Evolutionary conservation across 2,888 invertebrate genomes (phyloP).

Genomic region (Caenorhabditis plicata): DNA sequence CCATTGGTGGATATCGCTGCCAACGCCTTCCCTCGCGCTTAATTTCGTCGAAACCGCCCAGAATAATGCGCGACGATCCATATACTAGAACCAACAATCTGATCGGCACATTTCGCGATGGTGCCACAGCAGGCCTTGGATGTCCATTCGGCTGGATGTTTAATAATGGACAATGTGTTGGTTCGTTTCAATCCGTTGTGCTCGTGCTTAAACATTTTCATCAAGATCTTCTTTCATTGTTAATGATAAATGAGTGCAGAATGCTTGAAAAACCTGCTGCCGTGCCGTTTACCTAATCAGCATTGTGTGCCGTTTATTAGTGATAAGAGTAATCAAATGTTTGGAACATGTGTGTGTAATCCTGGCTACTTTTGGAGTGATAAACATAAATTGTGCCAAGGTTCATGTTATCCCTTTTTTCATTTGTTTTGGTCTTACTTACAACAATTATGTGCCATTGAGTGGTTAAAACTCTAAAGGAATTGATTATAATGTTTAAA

Average conservation of each 20-base stretch:
- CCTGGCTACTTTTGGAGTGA: constrained; percentile 68
- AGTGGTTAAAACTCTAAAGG: too few species aligned
- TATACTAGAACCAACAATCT: constrained; percentile 18
- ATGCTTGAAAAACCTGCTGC: too few species aligned
- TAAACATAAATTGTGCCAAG: constrained; percentile 41
- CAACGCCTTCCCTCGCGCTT: constrained; percentile 27
- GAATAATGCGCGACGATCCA: constrained; percentile 29
- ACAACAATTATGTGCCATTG: too few species aligned
- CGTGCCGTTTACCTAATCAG: constrained; percentile 19
- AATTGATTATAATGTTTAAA: too few species aligned
- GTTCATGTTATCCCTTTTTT: constrained; percentile 11
- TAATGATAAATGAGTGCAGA: too few species aligned
- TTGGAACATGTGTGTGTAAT: constrained; percentile 75
- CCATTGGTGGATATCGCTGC: constrained; percentile 77
- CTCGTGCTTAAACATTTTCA: too few species aligned
- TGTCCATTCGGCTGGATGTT: constrained; percentile 29
- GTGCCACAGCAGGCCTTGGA: constrained; percentile 9
- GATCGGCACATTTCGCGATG: too few species aligned
- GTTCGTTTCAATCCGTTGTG: too few species aligned
- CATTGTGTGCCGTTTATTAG: constrained; percentile 70
- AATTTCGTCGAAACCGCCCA: constrained; percentile 11
- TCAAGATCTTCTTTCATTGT: not conserved
- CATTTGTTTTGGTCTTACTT: not conserved
- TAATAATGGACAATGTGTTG: constrained; percentile 21
- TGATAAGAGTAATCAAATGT: constrained; percentile 76